Percentiles rank a stretch among this genome's conserved stretches.
phyloP scores from a whole-genome alignment of 2,113 vertebrate genomes.

The Alethe castanea region DNA sequence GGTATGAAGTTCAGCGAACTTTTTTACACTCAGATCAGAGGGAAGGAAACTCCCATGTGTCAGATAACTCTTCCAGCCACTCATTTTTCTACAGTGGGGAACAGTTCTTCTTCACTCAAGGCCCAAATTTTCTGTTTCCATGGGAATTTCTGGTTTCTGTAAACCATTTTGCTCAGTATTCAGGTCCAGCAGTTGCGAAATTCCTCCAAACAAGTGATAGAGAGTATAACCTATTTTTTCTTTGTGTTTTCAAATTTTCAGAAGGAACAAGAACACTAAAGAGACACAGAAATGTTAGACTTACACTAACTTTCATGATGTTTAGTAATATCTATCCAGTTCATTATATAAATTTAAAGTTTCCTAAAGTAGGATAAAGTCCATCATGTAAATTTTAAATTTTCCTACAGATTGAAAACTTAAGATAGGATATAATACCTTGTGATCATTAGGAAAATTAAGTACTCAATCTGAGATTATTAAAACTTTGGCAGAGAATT shows the following conservation, averaged over 20 bases:
- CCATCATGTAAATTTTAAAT: not conserved
- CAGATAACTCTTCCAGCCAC: not conserved
- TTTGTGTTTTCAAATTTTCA: not conserved
- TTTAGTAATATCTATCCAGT: not conserved
- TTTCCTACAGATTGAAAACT: not conserved
- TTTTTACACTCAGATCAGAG: not conserved
- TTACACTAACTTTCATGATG: not conserved
- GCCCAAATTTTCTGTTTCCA: not conserved
- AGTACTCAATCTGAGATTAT: not conserved
- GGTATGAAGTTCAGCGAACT: not conserved
- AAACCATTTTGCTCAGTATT: not conserved
- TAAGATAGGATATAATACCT: not conserved
- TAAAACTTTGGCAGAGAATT: not conserved
- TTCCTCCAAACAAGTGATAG: not conserved
- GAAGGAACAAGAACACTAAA: not conserved
- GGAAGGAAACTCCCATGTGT: not conserved
- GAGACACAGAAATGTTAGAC: not conserved
- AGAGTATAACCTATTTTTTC: not conserved
- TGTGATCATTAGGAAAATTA: not conserved
- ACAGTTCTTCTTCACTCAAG: not conserved
- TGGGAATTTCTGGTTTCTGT: not conserved
- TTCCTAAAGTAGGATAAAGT: not conserved
- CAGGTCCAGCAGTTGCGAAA: not conserved
- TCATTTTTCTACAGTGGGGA: not conserved
- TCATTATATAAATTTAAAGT: not conserved